These are phyloP conservation scores for Otolemur crassicaudatus DNA, from an alignment of 2,797 vertebrate genomes.

Conservation along the genomic window DNA sequence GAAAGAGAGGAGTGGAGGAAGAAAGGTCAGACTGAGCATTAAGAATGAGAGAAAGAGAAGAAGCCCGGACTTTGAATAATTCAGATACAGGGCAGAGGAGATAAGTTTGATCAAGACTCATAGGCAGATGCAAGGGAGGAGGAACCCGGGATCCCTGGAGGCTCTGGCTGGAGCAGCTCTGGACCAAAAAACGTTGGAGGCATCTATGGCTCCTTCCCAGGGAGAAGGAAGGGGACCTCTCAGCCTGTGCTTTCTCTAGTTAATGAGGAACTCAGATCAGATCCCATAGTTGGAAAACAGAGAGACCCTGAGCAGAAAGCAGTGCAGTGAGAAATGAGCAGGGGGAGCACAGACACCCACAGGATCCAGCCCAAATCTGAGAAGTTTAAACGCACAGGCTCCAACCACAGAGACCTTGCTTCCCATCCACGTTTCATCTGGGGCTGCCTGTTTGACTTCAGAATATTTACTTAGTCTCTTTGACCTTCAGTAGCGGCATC, in stretches of 20 bases:
- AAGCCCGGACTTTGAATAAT: not conserved
- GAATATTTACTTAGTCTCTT: not conserved
- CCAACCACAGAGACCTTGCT: not conserved
- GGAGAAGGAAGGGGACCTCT: not conserved
- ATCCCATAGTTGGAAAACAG: not conserved
- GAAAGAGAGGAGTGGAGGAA: not conserved
- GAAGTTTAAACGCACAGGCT: not conserved
- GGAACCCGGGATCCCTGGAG: not conserved
- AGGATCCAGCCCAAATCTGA: accelerated
- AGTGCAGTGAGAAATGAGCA: accelerated
- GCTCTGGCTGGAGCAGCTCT: not conserved
- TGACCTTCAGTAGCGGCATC: too few relatives aligned
- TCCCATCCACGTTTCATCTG: not conserved
- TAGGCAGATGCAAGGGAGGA: not conserved
- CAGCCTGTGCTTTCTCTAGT: not conserved
- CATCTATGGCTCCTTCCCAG: not conserved
- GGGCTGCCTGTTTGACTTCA: not conserved
- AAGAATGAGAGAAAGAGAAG: not conserved
- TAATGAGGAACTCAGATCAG: not conserved
- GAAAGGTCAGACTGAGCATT: not conserved
- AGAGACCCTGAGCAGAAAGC: not conserved
- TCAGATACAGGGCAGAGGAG: not conserved
- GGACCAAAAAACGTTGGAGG: not conserved
- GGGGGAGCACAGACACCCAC: accelerated
- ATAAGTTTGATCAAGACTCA: not conserved